These are phyloP conservation scores for Lissonota sp. DNA, from an alignment of 2,888 invertebrate species.

Conservation along the genomic window DNA sequence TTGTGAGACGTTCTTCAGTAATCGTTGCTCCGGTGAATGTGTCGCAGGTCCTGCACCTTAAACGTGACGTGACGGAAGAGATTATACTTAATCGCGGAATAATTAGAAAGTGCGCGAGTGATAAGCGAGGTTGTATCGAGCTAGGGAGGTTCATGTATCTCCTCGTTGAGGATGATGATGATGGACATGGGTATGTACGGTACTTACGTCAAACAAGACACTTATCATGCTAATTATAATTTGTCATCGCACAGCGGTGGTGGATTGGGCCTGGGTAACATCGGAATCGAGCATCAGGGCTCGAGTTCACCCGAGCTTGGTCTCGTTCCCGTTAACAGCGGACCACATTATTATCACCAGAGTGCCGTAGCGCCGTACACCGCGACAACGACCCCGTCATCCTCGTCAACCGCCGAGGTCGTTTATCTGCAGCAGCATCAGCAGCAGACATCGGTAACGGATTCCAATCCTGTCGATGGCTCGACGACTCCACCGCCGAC, in stretches of 20 bases:
- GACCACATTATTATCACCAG: slow-evolving; percentile 80
- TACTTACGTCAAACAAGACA: slow-evolving; percentile 82
- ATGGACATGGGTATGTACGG: slow-evolving; percentile 94
- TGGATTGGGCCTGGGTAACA: slow-evolving; percentile 73
- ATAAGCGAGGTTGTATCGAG: slow-evolving; percentile 20
- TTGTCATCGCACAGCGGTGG: slow-evolving; percentile 48
- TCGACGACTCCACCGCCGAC: slow-evolving; percentile 76
- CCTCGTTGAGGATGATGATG: slow-evolving; percentile 88
- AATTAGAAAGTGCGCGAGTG: slow-evolving; percentile 40
- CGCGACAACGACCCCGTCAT: slow-evolving; percentile 73
- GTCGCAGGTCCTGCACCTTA: slow-evolving; percentile 8
- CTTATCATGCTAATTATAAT: slow-evolving; percentile 73
- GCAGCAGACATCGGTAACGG: slow-evolving; percentile 66
- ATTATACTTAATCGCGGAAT: background rate
- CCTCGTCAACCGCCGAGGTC: slow-evolving; percentile 77
- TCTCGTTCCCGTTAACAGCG: slow-evolving; percentile 58
- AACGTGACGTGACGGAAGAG: too few species aligned
- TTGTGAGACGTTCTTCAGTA: background rate
- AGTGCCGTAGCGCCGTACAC: slow-evolving; percentile 81
- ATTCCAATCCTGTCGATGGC: slow-evolving; percentile 52
- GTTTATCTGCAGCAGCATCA: slow-evolving; percentile 62
- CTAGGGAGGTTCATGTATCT: slow-evolving; percentile 75
- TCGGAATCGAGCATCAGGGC: slow-evolving; percentile 85
- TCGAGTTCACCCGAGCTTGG: slow-evolving; percentile 81
- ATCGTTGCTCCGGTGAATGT: slow-evolving; percentile 27